Evolutionary conservation across 2,797 vertebrate genomes (phyloP).

Genomic region (Tauraco hartlaubi): DNA sequence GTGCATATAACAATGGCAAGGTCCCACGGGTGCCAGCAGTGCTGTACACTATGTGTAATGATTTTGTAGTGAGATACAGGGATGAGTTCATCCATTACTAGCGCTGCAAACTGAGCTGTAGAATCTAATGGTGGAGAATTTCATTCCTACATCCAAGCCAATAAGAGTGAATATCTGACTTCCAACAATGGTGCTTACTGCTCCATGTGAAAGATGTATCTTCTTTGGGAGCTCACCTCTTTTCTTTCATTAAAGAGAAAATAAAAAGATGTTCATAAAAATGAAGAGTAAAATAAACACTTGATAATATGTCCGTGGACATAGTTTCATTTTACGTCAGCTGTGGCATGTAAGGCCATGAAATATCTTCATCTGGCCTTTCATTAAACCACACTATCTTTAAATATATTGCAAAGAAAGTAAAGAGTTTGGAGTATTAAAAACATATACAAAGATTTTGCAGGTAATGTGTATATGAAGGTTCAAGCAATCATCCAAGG

Average conservation of each 20-base stretch:
- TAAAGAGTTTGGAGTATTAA: background rate
- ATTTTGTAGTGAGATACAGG: background rate
- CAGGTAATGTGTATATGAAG: background rate
- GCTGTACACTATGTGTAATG: background rate
- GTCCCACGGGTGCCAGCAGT: background rate
- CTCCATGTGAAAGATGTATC: background rate
- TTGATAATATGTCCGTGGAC: background rate
- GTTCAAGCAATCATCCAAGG: slow-evolving; percentile 46
- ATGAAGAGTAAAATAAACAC: background rate
- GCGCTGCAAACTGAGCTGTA: background rate
- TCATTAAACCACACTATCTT: background rate
- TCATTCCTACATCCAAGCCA: background rate
- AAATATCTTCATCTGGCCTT: background rate
- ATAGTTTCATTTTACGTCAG: background rate
- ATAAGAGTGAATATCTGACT: background rate
- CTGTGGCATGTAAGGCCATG: background rate
- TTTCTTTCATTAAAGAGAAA: background rate
- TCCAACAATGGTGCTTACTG: background rate
- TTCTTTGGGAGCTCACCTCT: background rate
- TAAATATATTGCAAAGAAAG: background rate
- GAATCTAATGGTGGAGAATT: background rate
- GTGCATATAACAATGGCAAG: background rate
- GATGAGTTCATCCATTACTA: background rate
- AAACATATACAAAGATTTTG: background rate
- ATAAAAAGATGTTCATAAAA: background rate